Conservation (phyloP, 1,140 invertebrate species). For the Alviniconcha marisindica region DNA sequence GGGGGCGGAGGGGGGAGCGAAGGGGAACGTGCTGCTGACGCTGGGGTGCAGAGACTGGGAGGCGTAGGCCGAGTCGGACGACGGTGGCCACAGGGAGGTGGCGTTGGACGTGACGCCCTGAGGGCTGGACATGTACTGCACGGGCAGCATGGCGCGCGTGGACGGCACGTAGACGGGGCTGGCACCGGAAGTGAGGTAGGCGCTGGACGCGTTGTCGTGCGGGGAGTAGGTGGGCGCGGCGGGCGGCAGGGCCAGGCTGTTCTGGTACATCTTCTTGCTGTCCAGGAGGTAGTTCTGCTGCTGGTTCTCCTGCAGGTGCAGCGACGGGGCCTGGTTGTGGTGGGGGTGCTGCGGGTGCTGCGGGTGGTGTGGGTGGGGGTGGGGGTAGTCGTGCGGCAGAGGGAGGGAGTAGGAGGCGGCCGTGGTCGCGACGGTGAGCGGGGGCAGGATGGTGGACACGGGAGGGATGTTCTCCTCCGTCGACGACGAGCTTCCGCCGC, state of each 20-base stretch:
- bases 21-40: slow-evolving; percentile 58
- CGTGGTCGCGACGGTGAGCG: background rate
- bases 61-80: slow-evolving; percentile 58
- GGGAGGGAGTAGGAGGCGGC: background rate
- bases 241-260: slow-evolving; percentile 31
- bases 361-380: background rate
- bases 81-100: slow-evolving; percentile 43
- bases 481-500: background rate
- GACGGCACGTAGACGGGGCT: slow-evolving; percentile 73
- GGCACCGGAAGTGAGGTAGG: slow-evolving; percentile 61
- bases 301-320: background rate
- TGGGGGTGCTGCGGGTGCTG: background rate
- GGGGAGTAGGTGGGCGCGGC: background rate
- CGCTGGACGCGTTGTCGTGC: slow-evolving; percentile 35
- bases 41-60: slow-evolving; percentile 57
- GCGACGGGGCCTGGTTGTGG: background rate
- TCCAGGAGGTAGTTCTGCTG: background rate
- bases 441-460: slow-evolving; percentile 12
- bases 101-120: slow-evolving; percentile 49
- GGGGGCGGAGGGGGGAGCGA: slow-evolving; percentile 60
- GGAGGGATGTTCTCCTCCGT: slow-evolving; percentile 34
- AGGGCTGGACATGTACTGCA: slow-evolving; percentile 62
- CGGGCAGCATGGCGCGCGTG: slow-evolving; percentile 69
- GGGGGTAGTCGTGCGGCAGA: slow-evolving; percentile 28
- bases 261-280: slow-evolving; percentile 36